These are phyloP conservation scores for Macroglossus sobrinus DNA, from an alignment of 2,113 vertebrate species.

Conservation along the genomic window DNA sequence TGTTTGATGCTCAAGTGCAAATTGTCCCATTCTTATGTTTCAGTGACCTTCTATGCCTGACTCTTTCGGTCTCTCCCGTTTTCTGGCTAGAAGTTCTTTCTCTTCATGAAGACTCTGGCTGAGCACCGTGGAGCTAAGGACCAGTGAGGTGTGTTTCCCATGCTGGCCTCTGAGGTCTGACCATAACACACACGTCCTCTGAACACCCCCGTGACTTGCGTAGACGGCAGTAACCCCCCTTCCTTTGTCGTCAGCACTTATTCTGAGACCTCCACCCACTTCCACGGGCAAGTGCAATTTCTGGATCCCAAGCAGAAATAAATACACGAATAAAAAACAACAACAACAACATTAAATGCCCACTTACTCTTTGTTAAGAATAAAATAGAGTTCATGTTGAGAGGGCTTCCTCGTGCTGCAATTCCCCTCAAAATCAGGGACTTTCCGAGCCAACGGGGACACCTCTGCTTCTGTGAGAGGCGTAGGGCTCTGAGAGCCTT, in stretches of 20 bases:
- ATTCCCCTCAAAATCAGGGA: neutral
- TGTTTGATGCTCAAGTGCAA: neutral
- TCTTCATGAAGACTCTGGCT: neutral
- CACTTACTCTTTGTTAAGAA: neutral
- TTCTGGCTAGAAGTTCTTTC: neutral
- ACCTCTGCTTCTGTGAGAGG: neutral
- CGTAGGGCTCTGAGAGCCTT: neutral
- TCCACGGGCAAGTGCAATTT: neutral
- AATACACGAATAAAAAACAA: neutral
- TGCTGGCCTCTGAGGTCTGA: neutral
- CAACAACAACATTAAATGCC: neutral
- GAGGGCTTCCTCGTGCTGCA: neutral
- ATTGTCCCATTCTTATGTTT: neutral
- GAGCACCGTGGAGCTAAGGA: neutral
- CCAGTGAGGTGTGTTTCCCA: neutral
- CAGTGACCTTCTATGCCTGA: neutral
- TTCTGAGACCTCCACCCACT: neutral
- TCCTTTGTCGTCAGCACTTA: neutral
- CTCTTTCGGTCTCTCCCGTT: neutral
- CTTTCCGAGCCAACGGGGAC: neutral
- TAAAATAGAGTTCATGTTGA: neutral
- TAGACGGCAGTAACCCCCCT: rapidly evolving
- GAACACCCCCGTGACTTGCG: too few relatives aligned
- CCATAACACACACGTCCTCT: rapidly evolving
- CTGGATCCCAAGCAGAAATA: neutral